These are phyloP conservation scores for Nycticorax nycticorax DNA, from an alignment of 2,113 vertebrate genomes.

Conservation along the genomic window DNA sequence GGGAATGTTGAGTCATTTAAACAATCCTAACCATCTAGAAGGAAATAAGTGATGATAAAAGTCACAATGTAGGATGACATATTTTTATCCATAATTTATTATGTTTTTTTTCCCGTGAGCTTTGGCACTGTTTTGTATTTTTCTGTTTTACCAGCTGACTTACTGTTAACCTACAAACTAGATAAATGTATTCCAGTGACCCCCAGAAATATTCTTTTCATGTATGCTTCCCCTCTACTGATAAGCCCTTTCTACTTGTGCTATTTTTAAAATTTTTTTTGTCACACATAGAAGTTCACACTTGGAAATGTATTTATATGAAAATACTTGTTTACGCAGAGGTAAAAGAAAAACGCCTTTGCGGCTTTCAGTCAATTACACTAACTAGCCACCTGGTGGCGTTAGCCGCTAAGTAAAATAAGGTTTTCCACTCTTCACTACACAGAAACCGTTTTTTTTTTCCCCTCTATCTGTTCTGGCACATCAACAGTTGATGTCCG, in stretches of 20 bases:
- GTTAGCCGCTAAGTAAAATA: not conserved
- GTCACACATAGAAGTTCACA: not conserved
- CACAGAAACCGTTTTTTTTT: not conserved
- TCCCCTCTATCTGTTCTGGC: not conserved
- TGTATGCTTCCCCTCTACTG: not conserved
- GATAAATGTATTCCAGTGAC: not conserved
- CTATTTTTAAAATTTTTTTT: not conserved
- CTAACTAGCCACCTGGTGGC: slow-evolving; percentile 36
- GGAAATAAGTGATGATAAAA: not conserved
- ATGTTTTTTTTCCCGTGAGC: not conserved
- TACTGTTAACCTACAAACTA: not conserved
- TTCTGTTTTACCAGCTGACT: not conserved
- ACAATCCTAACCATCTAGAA: not conserved
- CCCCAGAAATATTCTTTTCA: not conserved
- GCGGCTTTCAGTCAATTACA: not conserved
- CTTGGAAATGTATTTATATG: fast-evolving
- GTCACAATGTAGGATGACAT: not conserved
- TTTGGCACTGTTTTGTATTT: not conserved
- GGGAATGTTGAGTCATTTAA: not conserved
- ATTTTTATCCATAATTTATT: not conserved
- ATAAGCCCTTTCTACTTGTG: not conserved
- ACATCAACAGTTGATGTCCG: not conserved
- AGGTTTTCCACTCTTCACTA: not conserved
- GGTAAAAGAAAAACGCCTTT: not conserved
- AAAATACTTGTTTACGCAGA: not conserved